Percentiles rank a stretch among this genome's conserved stretches.
phyloP scores from a whole-genome alignment of 2,888 invertebrate species.

The Pyrgus malvae region DNA sequence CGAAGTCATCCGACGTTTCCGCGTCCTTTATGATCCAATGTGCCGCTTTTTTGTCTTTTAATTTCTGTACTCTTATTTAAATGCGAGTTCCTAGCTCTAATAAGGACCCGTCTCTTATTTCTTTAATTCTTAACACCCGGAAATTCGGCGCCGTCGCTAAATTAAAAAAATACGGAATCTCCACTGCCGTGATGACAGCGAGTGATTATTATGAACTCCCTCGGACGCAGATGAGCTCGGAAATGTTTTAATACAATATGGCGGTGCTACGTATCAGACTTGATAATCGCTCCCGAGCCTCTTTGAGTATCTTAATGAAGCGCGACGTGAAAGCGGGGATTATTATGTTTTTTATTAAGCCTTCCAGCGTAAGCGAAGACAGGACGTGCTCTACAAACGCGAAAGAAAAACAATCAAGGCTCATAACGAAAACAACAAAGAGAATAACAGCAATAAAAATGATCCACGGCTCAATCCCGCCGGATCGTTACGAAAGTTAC shows the following conservation, averaged over 20 bases:
- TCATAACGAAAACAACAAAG: constrained; percentile 57
- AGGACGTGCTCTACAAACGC: constrained; percentile 36
- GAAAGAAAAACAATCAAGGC: constrained; percentile 61
- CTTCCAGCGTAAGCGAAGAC: constrained; percentile 40
- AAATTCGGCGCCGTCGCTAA: constrained; percentile 46
- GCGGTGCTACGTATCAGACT: constrained; percentile 62
- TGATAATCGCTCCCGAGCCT: constrained; percentile 69
- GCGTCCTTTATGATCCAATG: constrained; percentile 40
- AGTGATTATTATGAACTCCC: constrained; percentile 62
- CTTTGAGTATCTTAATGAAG: constrained; percentile 71
- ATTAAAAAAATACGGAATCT: constrained; percentile 60
- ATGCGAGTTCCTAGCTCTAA: constrained; percentile 54
- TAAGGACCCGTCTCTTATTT: constrained; percentile 51
- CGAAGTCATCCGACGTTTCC: constrained; percentile 43
- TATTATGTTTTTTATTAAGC: constrained; percentile 64
- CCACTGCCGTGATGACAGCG: constrained; percentile 54
- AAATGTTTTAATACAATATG: constrained; percentile 66
- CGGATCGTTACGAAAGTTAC: constrained; percentile 59
- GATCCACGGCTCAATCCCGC: constrained; percentile 63
- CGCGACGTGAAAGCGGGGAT: constrained; percentile 59
- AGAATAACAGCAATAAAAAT: constrained; percentile 66
- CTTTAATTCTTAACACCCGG: constrained; percentile 54
- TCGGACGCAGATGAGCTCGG: constrained; percentile 49
- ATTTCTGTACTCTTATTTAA: constrained; percentile 44
- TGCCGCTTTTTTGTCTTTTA: constrained; percentile 39